Evolutionary conservation across 2,888 invertebrate species (phyloP).

Genomic region (Drosophila crucigera): DNA sequence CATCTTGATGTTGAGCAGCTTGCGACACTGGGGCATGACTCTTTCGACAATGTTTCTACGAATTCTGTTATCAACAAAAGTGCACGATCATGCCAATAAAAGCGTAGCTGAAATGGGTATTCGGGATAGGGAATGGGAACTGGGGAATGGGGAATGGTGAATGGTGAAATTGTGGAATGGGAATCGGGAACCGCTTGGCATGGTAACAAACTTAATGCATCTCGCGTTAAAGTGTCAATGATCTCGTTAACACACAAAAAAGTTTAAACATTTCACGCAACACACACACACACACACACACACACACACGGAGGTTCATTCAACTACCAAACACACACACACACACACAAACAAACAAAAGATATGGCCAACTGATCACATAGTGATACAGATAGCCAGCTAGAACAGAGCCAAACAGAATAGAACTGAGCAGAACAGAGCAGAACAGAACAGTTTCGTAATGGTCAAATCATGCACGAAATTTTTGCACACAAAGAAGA

Average conservation of each 20-base stretch:
- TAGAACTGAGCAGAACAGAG: neutral
- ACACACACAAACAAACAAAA: constrained; percentile 22
- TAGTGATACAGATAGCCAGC: constrained; percentile 58
- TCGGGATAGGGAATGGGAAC: neutral
- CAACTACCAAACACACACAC: constrained; percentile 47
- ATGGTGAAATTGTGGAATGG: neutral
- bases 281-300: constrained; percentile 18
- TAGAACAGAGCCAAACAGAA: constrained; percentile 10
- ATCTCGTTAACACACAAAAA: constrained; percentile 70
- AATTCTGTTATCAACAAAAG: constrained; percentile 77
- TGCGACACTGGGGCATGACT: constrained; percentile 47
- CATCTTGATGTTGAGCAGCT: constrained; percentile 46
- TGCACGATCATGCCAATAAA: constrained; percentile 81
- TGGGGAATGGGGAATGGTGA: neutral
- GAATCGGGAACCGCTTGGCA: constrained; percentile 51
- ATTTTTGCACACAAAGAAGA: constrained; percentile 76
- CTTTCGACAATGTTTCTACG: constrained; percentile 61
- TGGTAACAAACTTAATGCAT: constrained; percentile 82
- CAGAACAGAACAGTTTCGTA: constrained; percentile 40
- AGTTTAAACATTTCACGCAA: constrained; percentile 78
- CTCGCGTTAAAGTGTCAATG: constrained; percentile 82
- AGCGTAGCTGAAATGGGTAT: constrained; percentile 46
- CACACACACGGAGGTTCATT: constrained; percentile 61
- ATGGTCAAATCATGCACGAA: constrained; percentile 79
- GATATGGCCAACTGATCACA: constrained; percentile 59